Base-by-base conservation (phyloP, 1,140 invertebrate species). In the Odontomachus brunneus region DNA sequence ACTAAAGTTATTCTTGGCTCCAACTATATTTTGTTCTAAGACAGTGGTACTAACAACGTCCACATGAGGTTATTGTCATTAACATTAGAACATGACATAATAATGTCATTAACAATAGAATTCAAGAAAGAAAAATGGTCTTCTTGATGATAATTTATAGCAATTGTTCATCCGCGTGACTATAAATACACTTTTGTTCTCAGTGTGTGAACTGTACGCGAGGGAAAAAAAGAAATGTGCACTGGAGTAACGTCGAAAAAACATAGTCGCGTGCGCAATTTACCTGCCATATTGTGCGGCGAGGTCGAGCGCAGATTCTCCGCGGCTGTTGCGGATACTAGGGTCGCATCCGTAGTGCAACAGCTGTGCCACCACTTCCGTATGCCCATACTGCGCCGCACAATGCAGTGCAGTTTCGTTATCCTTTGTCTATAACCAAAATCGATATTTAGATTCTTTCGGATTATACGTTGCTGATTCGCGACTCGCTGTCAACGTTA, bases 361-460 rank as follows among this genome's bases (percentile, higher is more conserved):
- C 84, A 99, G 95, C 89, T 98, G 96, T 48, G 96, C 95, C 63
- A 99, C 97, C n/a, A 98, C 98, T 78, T 96, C 96, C 66, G 97
- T 97, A 92, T 99, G 98, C 11, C 98, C 99, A 94, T 98, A 99
- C 92, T 99, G 98, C 69, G 98, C 97, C 0, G 98, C 98, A 92
- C 97, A 98, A 91, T 99, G 98, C 83, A 99, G 94, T 15, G 98
- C 97, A 26, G 98, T 99, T 93, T 99, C 98, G 89, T 98, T 97
- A 93, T 98, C 97, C 90, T 97, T 96, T 69, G 98, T 99, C 97
- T 99, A 95, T 51, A 95, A 95, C 85, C 78, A 80, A 83, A 88
- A 38, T 65, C 59, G 48, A 76, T 87, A 81, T 87, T 87, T 84
- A 69, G 12, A 65, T 84, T 44, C 75, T 51, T 80, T 65, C 48